These are phyloP conservation scores for Morus bassanus DNA, from an alignment of 2,797 vertebrate species.

Conservation along the genomic window DNA sequence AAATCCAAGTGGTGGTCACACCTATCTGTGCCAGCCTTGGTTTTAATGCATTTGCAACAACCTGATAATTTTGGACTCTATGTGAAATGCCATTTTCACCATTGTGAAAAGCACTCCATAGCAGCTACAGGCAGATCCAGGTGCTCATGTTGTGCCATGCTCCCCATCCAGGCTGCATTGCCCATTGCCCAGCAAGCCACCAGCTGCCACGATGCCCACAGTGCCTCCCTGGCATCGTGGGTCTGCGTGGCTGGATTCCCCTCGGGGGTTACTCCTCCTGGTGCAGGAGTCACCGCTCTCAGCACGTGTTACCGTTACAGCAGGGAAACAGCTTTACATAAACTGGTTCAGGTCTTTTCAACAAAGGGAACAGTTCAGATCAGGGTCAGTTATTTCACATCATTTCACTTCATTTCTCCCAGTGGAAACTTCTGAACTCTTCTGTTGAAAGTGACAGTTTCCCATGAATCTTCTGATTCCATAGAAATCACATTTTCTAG, in stretches of 20 bases:
- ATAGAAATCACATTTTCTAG: conserved; percentile 1
- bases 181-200: background rate
- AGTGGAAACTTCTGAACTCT: background rate
- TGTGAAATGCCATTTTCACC: background rate
- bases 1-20: background rate
- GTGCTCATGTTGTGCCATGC: background rate
- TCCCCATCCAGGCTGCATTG: background rate
- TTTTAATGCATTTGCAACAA: background rate
- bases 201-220: accelerated
- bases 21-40: background rate
- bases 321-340: background rate
- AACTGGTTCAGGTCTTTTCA: background rate
- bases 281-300: background rate
- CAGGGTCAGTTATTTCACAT: background rate
- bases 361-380: background rate
- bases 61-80: background rate
- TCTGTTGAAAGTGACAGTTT: background rate
- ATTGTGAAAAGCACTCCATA: background rate
- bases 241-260: background rate
- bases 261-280: background rate
- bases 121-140: background rate
- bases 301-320: accelerated
- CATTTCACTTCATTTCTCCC: background rate
- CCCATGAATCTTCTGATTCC: background rate
- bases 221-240: background rate